Evolutionary conservation across 1,140 invertebrate genomes (phyloP), one percentile per base, ranked within the genome.

Genomic region (Danaus melanippus): DNA sequence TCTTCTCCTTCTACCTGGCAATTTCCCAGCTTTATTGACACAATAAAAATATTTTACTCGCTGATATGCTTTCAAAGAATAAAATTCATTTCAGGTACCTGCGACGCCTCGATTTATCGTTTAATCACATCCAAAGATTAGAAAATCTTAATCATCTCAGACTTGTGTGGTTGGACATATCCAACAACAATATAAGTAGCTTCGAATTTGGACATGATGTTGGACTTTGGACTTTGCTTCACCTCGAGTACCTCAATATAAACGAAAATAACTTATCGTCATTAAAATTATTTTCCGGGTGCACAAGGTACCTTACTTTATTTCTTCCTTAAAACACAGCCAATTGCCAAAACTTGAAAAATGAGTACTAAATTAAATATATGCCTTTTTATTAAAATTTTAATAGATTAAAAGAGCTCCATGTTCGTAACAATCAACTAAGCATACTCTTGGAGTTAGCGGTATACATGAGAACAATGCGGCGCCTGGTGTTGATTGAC

Each of bases 261-360:
- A 83, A 84, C 52, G 79, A 86, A 58, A 87, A 87, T 56, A 84
- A 72, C 44, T 56, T 87, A n/a, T 69, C 64, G 0, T 77, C 82
- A 5, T 63, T 87, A 70, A 84, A 78, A 64, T 62, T 87, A 42
- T 82, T 86, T 50, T 70, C 76, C 0, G 76, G 71, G 21, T 86
- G 83, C 55, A 72, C 65, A 2, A 74, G 84, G 83, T 85, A 58
- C 21, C 40, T 42, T 50, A 21, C 15, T 39, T 32, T 12, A 10
- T 44, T 58, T 12, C 41, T 40, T 12, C 17, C 32, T 56, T 63
- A 32, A 50, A 44, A 40, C 41, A 41, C 12, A 42, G 10, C 46
- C 45, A 46, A 41, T n/a, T 21, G 10, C 46, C 45, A 46, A 50
- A 32, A 32, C 43, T n/a, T 49, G n/a, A 40, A 40, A 39, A 11